These are phyloP conservation scores for Phalacrocorax brasilianus DNA, from an alignment of 2,113 vertebrate genomes.

Conservation along the genomic window DNA sequence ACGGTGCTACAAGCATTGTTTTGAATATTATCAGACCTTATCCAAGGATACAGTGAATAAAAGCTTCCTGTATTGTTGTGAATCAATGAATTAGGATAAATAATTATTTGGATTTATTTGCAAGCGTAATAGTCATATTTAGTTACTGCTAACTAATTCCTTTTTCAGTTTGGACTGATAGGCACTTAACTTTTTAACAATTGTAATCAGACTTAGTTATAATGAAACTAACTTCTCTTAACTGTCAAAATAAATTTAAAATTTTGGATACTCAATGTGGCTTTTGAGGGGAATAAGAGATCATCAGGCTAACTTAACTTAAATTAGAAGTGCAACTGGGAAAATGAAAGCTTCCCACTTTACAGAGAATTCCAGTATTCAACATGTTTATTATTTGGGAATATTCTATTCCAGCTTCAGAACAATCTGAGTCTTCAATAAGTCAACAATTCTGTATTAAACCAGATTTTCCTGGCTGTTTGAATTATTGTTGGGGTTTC, in stretches of 20 bases:
- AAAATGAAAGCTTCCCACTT: background rate
- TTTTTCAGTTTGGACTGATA: background rate
- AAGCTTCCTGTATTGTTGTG: background rate
- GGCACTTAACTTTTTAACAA: background rate
- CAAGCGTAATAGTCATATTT: background rate
- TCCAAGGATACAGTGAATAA: background rate
- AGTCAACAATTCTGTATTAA: background rate
- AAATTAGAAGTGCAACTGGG: background rate
- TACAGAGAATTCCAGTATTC: background rate
- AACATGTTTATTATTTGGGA: background rate
- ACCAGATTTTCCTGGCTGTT: background rate
- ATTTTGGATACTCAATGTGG: slow-evolving; percentile 4
- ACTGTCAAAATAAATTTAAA: slow-evolving; percentile 17
- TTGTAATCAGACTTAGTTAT: background rate
- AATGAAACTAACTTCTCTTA: background rate
- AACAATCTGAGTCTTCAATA: background rate
- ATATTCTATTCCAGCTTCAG: slow-evolving; percentile 35
- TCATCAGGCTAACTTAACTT: slow-evolving; percentile 20
- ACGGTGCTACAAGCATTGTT: background rate
- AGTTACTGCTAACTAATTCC: background rate
- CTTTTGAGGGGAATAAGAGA: slow-evolving; percentile 3
- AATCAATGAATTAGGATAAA: background rate
- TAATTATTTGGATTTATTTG: background rate
- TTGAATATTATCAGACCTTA: background rate
- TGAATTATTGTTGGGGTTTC: background rate